Evolutionary conservation across 2,888 invertebrate species (phyloP).

Genomic region (Lymantria monacha): DNA sequence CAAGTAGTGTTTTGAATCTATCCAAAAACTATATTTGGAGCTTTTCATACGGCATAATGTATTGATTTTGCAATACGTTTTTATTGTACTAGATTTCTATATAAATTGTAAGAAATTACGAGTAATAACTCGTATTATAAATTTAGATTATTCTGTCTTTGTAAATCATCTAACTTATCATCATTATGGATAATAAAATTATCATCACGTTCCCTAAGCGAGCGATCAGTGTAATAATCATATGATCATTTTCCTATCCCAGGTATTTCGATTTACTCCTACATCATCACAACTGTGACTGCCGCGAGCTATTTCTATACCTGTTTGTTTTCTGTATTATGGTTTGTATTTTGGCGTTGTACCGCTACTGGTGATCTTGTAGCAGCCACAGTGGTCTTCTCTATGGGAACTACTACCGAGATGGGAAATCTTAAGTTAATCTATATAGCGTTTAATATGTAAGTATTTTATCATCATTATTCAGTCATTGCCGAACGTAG

Average conservation of each 20-base stretch:
- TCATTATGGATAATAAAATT: no score
- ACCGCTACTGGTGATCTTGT: conserved; percentile 30
- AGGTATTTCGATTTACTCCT: conserved; percentile 32
- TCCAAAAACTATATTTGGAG: no score
- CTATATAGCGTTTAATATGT: conserved; percentile 38
- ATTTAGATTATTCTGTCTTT: no score
- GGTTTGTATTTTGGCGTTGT: conserved; percentile 40
- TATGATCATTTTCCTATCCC: background rate
- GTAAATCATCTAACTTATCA: no score
- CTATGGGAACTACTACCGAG: conserved; percentile 35
- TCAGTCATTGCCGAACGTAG: background rate
- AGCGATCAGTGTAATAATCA: background rate
- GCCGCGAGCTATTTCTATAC: conserved; percentile 34
- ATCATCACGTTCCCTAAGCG: no score
- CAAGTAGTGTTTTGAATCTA: no score
- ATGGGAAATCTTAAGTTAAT: conserved; percentile 38
- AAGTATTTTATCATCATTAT: conserved; percentile 8
- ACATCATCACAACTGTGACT: conserved; percentile 26
- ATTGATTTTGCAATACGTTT: no score
- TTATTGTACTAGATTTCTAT: no score
- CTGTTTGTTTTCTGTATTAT: conserved; percentile 36
- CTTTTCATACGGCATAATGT: no score
- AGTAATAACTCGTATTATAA: no score
- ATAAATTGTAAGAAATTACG: no score
- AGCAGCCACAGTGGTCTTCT: conserved; percentile 35